A percentile compares a stretch with the other conserved stretches of the same genome.
These are phyloP conservation scores for Chrysotoxum bicinctum DNA, from an alignment of 2,888 invertebrate genomes.

Conservation along the genomic window DNA sequence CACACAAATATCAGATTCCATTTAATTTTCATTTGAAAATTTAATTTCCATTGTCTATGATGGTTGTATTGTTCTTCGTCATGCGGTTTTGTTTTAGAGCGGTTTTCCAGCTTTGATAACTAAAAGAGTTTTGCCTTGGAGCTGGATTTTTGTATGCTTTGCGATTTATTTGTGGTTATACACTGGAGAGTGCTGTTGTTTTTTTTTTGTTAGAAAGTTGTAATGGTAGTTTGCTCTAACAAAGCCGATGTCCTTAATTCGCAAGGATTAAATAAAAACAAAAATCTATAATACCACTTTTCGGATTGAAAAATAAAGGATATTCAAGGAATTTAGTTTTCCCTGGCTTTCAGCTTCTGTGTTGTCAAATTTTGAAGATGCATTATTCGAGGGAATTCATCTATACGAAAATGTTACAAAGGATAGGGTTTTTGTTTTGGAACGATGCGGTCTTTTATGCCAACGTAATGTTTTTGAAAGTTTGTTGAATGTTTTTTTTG, in stretches of 20 bases:
- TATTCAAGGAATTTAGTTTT: constrained; percentile 28
- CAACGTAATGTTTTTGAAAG: background rate
- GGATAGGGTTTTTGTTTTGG: background rate
- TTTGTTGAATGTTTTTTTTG: background rate
- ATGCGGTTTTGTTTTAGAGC: constrained; percentile 36
- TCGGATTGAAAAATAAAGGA: background rate
- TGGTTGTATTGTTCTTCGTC: constrained; percentile 39
- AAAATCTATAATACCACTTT: constrained; percentile 12
- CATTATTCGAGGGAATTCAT: background rate
- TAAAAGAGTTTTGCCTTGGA: constrained; percentile 28
- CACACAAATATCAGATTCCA: constrained; percentile 68
- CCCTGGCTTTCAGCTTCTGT: background rate
- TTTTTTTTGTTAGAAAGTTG: constrained; percentile 30
- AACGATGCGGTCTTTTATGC: background rate
- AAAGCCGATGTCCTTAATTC: constrained; percentile 46
- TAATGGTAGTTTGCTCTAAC: constrained; percentile 41
- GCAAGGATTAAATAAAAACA: constrained; percentile 30
- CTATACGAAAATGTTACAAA: background rate
- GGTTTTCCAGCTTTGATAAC: constrained; percentile 36
- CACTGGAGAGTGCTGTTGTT: background rate
- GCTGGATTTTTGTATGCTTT: constrained; percentile 18
- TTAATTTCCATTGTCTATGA: constrained; percentile 78
- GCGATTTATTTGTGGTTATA: constrained; percentile 33
- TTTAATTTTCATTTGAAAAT: constrained; percentile 74
- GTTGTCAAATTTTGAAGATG: background rate